Evolutionary conservation across 2,888 invertebrate species (phyloP).

Genomic region (Carterocephalus palaemon): DNA sequence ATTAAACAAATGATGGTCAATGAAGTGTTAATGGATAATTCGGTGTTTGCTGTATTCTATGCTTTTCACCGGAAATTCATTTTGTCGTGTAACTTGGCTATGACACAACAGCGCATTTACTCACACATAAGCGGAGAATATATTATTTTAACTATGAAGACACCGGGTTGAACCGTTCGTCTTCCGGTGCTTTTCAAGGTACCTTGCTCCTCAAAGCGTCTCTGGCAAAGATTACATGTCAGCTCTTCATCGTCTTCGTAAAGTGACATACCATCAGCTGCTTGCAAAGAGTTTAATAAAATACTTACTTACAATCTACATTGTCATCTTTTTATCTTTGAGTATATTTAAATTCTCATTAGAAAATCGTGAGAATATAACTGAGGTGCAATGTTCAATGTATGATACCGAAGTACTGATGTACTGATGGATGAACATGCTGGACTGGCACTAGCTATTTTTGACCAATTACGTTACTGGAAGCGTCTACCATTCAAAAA

Average conservation of each 20-base stretch:
- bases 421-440: constrained; percentile 19
- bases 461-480: constrained; percentile 9
- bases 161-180: constrained; percentile 61
- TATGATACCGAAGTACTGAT: constrained; percentile 6
- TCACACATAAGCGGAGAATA: constrained; percentile 76
- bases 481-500: constrained; percentile 19
- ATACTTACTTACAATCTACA: constrained; percentile 60
- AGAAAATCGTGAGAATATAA: constrained; percentile 23
- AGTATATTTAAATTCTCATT: constrained; percentile 13
- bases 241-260: constrained; percentile 82
- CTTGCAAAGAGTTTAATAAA: constrained; percentile 80
- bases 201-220: constrained; percentile 88
- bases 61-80: constrained; percentile 38
- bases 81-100: constrained; percentile 37
- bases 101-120: constrained; percentile 77
- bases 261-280: constrained; percentile 82
- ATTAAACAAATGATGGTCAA: constrained; percentile 37
- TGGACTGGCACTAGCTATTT: constrained; percentile 17
- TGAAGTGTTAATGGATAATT: constrained; percentile 31
- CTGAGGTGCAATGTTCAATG: constrained; percentile 25
- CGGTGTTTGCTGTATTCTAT: constrained; percentile 38
- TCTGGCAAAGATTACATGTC: constrained; percentile 87
- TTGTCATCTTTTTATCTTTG: constrained; percentile 23
- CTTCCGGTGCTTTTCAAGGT: constrained; percentile 69
- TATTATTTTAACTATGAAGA: constrained; percentile 57